A percentile compares a stretch with the other conserved stretches of the same genome.
Conservation (phyloP, 2,113 vertebrate genomes). For the Telmatochromis bifrenatus region DNA sequence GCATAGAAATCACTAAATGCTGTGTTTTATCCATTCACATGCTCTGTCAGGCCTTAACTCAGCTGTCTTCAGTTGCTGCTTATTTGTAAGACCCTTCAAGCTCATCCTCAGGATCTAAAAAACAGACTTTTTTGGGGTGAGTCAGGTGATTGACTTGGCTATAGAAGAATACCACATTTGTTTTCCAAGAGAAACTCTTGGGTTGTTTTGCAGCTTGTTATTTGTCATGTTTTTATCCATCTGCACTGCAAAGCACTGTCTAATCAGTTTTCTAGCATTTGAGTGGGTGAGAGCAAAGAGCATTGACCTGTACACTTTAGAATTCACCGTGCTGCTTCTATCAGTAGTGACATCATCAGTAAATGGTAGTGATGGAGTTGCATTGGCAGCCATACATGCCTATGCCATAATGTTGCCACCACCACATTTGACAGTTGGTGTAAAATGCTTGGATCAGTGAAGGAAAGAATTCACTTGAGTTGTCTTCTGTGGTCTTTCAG, state of each 20-base stretch:
- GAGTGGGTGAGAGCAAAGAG: not conserved
- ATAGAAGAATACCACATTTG: not conserved
- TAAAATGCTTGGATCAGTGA: not conserved
- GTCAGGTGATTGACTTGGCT: not conserved
- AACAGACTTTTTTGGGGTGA: not conserved
- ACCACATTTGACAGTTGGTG: not conserved
- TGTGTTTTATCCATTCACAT: not conserved
- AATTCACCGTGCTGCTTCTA: not conserved
- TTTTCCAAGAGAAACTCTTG: rapidly evolving
- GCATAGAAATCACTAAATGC: not conserved
- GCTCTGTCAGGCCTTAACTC: not conserved
- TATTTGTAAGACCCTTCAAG: not conserved
- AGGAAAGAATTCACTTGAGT: not conserved
- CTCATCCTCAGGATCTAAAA: not conserved
- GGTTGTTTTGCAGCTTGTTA: not conserved
- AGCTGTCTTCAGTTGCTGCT: not conserved
- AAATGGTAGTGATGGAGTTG: not conserved
- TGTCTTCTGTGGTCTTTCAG: not conserved
- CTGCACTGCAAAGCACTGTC: not conserved
- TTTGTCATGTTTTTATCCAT: not conserved
- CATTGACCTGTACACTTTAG: not conserved
- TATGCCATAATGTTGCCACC: not conserved
- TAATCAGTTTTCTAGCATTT: not conserved
- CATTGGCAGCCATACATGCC: not conserved
- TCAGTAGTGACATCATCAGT: not conserved